Conservation (phyloP, 2,113 vertebrate genomes). For the Oceanodroma tethys region DNA sequence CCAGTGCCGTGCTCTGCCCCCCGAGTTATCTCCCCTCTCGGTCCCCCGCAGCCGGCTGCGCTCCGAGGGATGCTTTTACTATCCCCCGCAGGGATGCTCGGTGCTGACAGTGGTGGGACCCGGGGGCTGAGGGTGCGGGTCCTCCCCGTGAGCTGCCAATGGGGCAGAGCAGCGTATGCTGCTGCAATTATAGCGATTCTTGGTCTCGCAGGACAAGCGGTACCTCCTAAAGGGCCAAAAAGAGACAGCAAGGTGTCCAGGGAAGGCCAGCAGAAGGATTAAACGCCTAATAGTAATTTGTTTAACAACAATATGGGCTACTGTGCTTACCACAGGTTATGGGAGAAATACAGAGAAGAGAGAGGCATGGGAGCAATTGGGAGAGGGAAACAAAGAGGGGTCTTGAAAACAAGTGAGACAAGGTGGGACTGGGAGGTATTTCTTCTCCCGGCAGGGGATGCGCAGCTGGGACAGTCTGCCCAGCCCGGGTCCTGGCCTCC, state of each 20-base stretch:
- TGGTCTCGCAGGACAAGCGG: neutral
- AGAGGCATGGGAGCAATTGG: neutral
- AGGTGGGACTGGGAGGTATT: neutral
- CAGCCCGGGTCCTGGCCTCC: neutral
- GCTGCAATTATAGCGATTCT: neutral
- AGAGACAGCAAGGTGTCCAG: neutral
- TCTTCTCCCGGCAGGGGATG: neutral
- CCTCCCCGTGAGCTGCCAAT: fast-evolving
- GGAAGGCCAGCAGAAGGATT: neutral
- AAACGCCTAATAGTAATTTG: neutral
- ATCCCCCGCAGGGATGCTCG: fast-evolving
- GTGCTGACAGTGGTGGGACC: neutral
- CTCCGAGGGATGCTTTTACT: neutral
- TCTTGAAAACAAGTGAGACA: neutral
- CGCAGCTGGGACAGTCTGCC: neutral
- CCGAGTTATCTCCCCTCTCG: fast-evolving
- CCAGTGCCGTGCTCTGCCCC: neutral
- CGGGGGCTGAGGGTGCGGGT: neutral
- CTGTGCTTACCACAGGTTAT: neutral
- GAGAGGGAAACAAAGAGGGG: neutral
- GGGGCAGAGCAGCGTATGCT: neutral
- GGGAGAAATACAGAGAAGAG: neutral
- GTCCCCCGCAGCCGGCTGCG: neutral
- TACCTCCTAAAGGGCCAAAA: neutral
- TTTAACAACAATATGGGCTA: neutral